Evolutionary conservation across 2,888 invertebrate genomes (phyloP).

Genomic region (Eilema griseolum): DNA sequence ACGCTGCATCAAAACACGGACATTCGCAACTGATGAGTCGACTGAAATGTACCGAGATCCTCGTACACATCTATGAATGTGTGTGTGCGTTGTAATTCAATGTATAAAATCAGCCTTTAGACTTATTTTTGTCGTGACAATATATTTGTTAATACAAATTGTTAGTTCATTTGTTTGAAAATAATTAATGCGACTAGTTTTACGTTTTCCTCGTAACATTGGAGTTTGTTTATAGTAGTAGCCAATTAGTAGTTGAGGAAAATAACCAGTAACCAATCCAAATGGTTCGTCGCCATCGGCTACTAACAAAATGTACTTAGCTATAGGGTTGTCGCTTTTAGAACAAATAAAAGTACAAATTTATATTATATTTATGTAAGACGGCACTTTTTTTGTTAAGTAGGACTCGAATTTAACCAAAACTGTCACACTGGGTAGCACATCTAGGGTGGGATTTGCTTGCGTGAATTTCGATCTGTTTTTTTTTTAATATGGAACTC

Average conservation of each 20-base stretch:
- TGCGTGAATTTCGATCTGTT: too few relatives aligned
- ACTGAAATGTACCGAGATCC: not conserved
- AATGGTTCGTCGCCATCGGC: not conserved
- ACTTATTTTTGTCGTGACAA: slow-evolving; percentile 6
- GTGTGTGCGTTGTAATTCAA: not conserved
- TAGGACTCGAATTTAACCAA: too few relatives aligned
- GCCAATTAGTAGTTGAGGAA: slow-evolving; percentile 60
- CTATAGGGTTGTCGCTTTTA: not conserved
- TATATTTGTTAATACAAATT: slow-evolving; percentile 16
- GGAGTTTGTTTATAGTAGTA: slow-evolving; percentile 54
- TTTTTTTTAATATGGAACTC: too few relatives aligned
- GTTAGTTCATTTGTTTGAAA: slow-evolving; percentile 45
- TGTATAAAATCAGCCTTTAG: not conserved
- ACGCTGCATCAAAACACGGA: not conserved
- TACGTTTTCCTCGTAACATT: slow-evolving; percentile 58
- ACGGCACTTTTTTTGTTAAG: too few relatives aligned
- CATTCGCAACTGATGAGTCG: not conserved
- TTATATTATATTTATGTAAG: not conserved
- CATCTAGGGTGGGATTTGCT: too few relatives aligned
- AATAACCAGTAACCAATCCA: slow-evolving; percentile 41
- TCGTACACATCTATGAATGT: not conserved
- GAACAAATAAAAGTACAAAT: not conserved
- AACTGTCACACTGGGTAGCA: too few relatives aligned
- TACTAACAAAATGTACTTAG: not conserved
- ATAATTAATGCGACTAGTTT: slow-evolving; percentile 51